These are phyloP conservation scores for Pseudocheirus occidentalis DNA, from an alignment of 2,797 vertebrate genomes.

Conservation along the genomic window DNA sequence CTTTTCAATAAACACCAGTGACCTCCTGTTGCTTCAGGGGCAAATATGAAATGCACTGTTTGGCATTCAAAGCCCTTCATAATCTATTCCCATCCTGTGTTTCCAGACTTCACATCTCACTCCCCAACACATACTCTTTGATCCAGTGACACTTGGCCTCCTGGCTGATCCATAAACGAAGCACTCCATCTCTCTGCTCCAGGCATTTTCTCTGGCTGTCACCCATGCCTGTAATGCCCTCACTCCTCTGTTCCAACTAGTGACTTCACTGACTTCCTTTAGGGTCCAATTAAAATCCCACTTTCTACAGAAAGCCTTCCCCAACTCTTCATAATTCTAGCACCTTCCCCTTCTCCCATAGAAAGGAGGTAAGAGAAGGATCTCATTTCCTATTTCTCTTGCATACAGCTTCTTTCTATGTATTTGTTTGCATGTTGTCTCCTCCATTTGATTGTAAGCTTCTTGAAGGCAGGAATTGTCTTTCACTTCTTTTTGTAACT, in stretches of 20 bases:
- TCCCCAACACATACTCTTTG: neutral
- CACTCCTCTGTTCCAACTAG: neutral
- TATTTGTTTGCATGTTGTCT: neutral
- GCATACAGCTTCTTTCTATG: neutral
- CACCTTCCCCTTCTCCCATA: neutral
- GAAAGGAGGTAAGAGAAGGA: too few relatives aligned
- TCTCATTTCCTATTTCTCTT: neutral
- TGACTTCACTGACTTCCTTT: neutral
- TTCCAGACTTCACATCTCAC: neutral
- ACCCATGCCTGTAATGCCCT: neutral
- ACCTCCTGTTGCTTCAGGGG: neutral
- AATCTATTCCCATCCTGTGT: neutral
- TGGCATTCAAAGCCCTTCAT: neutral
- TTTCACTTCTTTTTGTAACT: neutral
- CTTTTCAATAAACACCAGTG: neutral
- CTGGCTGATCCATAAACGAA: neutral
- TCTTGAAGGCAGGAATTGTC: neutral
- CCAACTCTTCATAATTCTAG: neutral
- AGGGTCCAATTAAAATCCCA: neutral
- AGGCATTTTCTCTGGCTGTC: neutral
- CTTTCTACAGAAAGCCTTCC: neutral
- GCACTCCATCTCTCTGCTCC: neutral
- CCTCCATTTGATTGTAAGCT: neutral
- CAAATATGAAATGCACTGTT: neutral
- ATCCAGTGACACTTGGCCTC: neutral